Conservation (phyloP, 2,113 vertebrate genomes). For the Scatophagus argus region DNA sequence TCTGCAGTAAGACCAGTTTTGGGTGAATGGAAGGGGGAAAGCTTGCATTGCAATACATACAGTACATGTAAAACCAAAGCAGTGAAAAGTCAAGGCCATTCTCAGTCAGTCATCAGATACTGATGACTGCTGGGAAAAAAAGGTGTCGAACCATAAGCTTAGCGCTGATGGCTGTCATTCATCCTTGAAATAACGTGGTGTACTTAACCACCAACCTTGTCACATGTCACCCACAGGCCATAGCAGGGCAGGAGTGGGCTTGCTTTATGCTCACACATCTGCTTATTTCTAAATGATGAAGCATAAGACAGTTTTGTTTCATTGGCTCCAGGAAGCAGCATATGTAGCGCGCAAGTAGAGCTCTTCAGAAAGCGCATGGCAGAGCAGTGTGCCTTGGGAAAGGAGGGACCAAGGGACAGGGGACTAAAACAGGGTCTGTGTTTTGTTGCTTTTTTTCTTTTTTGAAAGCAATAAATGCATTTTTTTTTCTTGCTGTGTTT, state of each 20-base stretch:
- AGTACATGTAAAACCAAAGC: constrained; percentile 77
- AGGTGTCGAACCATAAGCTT: constrained; percentile 76
- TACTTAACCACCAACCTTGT: constrained; percentile 64
- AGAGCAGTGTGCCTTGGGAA: constrained; percentile 58
- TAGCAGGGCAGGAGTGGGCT: constrained; percentile 36
- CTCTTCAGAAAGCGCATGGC: constrained; percentile 60
- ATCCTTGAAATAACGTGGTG: constrained; percentile 71
- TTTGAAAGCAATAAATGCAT: constrained; percentile 24
- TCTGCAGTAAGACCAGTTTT: constrained; percentile 77
- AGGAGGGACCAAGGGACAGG: constrained; percentile 44
- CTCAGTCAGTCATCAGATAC: constrained; percentile 82
- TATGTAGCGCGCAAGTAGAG: constrained; percentile 54
- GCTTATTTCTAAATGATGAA: constrained; percentile 57
- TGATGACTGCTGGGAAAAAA: constrained; percentile 77
- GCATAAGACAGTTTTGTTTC: constrained; percentile 64
- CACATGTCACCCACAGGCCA: constrained; percentile 57
- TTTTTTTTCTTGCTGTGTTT: constrained; percentile 26
- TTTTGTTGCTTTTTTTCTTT: constrained; percentile 37
- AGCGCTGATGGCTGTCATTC: constrained; percentile 76
- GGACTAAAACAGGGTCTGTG: constrained; percentile 42
- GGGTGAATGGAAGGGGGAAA: constrained; percentile 73
- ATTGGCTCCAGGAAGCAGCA: constrained; percentile 75
- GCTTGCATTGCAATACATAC: constrained; percentile 78
- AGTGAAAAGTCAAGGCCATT: constrained; percentile 81
- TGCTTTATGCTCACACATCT: constrained; percentile 55